Conservation (phyloP, 2,113 vertebrate genomes). For the Caloenas nicobarica region DNA sequence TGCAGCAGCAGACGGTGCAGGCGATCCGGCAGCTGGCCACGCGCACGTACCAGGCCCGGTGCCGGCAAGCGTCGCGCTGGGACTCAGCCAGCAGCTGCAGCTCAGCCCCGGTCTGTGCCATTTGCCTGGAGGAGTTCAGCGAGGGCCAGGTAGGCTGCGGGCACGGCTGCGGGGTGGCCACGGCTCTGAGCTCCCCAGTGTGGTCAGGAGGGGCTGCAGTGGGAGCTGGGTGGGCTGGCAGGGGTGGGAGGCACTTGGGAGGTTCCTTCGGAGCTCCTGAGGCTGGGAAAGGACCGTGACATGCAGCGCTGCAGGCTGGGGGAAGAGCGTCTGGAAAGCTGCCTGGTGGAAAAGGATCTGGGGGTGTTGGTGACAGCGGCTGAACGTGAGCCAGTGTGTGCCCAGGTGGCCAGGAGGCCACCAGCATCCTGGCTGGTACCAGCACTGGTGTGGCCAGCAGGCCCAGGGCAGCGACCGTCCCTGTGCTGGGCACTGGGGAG, state of each 20-base stretch:
- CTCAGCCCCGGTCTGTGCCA: constrained; percentile 89
- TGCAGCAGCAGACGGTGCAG: constrained; percentile 91
- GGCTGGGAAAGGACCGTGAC: background rate
- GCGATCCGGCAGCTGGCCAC: constrained; percentile 90
- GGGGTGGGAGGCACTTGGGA: background rate
- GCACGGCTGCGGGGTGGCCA: background rate
- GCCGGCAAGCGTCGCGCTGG: constrained; percentile 66
- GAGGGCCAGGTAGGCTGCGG: constrained; percentile 88
- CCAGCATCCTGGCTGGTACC: too few relatives aligned
- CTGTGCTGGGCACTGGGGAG: too few relatives aligned
- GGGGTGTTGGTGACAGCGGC: too few relatives aligned
- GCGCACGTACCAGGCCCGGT: constrained; percentile 81
- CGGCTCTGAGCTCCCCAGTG: fast-evolving
- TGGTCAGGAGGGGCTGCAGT: fast-evolving
- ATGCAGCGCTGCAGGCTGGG: too few relatives aligned
- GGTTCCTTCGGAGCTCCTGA: background rate
- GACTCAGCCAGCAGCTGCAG: constrained; percentile 90
- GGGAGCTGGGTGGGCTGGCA: background rate
- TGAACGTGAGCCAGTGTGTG: too few relatives aligned
- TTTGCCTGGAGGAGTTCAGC: constrained; percentile 96
- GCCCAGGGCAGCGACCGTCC: too few relatives aligned
- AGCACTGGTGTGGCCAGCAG: too few relatives aligned
- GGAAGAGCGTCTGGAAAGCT: too few relatives aligned
- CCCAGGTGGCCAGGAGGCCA: too few relatives aligned
- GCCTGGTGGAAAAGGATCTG: too few relatives aligned